Conservation (phyloP, 2,888 invertebrate genomes). For the Drosophila lutescens region DNA sequence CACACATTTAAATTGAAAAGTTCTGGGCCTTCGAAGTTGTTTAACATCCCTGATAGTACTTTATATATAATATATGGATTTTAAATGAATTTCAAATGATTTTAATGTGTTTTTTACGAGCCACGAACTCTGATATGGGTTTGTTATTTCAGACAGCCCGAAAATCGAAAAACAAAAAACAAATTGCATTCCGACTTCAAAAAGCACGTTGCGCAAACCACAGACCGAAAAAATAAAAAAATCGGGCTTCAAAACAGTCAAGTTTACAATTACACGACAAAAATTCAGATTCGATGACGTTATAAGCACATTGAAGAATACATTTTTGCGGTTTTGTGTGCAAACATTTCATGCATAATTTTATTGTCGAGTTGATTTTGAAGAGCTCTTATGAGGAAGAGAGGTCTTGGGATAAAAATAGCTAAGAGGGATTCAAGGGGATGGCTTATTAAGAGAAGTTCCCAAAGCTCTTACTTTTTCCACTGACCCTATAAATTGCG, state of each 20-base stretch:
- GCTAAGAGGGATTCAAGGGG: conserved; percentile 7
- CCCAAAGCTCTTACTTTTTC: background rate
- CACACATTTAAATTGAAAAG: conserved; percentile 9
- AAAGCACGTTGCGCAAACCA: conserved; percentile 69
- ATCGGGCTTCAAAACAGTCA: conserved; percentile 20
- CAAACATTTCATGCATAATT: conserved; percentile 54
- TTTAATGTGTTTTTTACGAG: conserved; percentile 71
- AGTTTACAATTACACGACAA: conserved; percentile 67
- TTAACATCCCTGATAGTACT: conserved; percentile 17
- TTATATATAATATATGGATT: conserved; percentile 56
- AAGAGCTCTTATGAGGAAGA: conserved; percentile 7
- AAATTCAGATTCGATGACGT: conserved; percentile 67
- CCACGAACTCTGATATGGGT: conserved; percentile 52
- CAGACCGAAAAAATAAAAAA: conserved; percentile 27
- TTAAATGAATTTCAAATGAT: conserved; percentile 73
- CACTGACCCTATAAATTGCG: background rate
- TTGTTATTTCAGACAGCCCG: conserved; percentile 55
- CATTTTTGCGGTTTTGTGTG: conserved; percentile 39
- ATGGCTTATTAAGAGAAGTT: conserved; percentile 29
- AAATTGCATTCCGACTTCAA: conserved; percentile 56
- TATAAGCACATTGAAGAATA: conserved; percentile 32
- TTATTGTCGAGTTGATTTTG: conserved; percentile 24
- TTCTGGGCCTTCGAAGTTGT: conserved; percentile 39
- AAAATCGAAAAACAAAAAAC: conserved; percentile 18
- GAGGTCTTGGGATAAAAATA: conserved; percentile 33